Percentiles rank a stretch among this genome's conserved stretches.
phyloP scores from a whole-genome alignment of 2,888 invertebrate species.

The Diachrysia chrysitis region DNA sequence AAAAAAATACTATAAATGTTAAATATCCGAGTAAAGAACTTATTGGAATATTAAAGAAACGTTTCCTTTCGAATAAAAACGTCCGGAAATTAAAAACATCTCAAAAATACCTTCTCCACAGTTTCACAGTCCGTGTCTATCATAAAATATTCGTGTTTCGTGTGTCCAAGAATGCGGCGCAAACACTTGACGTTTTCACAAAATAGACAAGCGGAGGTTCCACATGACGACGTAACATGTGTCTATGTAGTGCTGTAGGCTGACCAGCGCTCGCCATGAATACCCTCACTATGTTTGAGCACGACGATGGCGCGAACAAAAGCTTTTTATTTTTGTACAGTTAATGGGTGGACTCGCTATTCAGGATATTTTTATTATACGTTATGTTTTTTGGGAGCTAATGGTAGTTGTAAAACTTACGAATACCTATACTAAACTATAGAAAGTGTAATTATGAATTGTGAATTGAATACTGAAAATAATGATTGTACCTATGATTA shows the following conservation, averaged over 20 bases:
- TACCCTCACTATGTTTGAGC: background rate
- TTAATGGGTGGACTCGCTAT: background rate
- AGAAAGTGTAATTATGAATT: too few species aligned
- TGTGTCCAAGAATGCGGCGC: constrained; percentile 61
- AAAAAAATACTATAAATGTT: too few species aligned
- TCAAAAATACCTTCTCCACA: constrained; percentile 33
- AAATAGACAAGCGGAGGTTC: constrained; percentile 24
- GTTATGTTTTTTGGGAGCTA: background rate
- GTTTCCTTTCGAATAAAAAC: too few species aligned
- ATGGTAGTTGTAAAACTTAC: too few species aligned
- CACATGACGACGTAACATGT: background rate
- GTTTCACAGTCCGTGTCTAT: background rate
- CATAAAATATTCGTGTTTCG: constrained; percentile 57
- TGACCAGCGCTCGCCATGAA: background rate
- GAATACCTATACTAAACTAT: too few species aligned
- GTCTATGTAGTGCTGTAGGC: background rate
- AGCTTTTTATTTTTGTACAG: constrained; percentile 9
- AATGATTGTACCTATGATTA: too few species aligned
- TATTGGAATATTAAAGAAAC: too few species aligned
- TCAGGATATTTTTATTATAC: background rate
- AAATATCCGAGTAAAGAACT: too few species aligned
- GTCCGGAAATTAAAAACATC: background rate
- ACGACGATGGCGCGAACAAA: constrained; percentile 8
- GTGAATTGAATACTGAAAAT: too few species aligned
- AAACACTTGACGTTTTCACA: constrained; percentile 63